Evolutionary conservation across 2,113 vertebrate genomes (phyloP).

Genomic region (Rhea pennata): DNA sequence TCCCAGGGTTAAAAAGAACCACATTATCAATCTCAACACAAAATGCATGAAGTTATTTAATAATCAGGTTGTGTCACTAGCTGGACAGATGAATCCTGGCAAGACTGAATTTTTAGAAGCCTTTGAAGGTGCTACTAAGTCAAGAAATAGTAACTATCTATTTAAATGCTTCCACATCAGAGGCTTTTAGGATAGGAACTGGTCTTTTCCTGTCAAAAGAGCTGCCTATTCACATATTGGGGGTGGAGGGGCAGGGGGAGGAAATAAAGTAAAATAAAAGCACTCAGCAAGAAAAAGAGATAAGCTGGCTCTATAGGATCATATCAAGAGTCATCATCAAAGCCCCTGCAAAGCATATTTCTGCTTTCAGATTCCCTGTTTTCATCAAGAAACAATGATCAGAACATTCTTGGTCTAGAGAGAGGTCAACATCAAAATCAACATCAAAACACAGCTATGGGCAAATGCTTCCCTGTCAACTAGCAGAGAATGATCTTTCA

Average conservation of each 20-base stretch:
- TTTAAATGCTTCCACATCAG: neutral
- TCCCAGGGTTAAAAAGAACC: neutral
- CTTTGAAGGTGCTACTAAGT: neutral
- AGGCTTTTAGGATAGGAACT: neutral
- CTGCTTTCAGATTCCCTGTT: neutral
- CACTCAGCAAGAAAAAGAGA: neutral
- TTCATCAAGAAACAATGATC: neutral
- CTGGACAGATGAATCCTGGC: neutral
- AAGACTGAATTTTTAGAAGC: neutral
- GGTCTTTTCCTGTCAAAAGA: neutral
- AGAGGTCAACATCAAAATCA: neutral
- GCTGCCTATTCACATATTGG: neutral
- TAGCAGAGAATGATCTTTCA: neutral
- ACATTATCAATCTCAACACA: neutral
- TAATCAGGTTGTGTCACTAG: neutral
- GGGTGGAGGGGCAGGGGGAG: rapidly evolving
- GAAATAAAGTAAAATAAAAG: neutral
- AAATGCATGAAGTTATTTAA: neutral
- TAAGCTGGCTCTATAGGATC: neutral
- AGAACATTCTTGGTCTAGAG: neutral
- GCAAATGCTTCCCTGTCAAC: neutral
- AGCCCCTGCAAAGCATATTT: neutral
- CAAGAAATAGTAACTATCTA: neutral
- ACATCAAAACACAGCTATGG: neutral
- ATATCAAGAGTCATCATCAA: neutral